These are phyloP conservation scores for Bungarus multicinctus DNA, from an alignment of 2,113 vertebrate species.

Conservation along the genomic window DNA sequence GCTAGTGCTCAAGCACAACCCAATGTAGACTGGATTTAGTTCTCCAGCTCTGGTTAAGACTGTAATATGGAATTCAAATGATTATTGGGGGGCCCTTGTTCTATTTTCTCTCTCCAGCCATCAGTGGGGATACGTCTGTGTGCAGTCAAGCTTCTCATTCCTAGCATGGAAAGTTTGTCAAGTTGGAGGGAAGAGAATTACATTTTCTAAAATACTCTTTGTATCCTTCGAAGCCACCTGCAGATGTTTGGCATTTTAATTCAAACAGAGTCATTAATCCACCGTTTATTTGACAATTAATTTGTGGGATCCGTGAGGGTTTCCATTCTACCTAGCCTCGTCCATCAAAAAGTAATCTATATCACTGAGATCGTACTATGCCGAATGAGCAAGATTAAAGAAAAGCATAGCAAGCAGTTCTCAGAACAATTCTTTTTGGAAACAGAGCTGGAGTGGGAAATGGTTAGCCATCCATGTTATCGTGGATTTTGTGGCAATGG, in stretches of 20 bases:
- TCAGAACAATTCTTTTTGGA: not conserved
- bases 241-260: not conserved
- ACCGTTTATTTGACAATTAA: not conserved
- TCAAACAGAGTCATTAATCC: not conserved
- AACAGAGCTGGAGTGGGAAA: not conserved
- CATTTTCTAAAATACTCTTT: not conserved
- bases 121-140: not conserved
- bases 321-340: not conserved
- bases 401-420: not conserved
- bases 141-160: not conserved
- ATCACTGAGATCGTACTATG: not conserved
- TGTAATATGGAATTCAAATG: not conserved
- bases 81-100: not conserved
- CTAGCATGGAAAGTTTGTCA: not conserved
- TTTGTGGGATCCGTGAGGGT: not conserved
- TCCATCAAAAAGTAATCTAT: not conserved
- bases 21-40: not conserved
- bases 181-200: not conserved
- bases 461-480: not conserved
- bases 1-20: not conserved
- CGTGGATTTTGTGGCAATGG: not conserved
- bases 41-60: not conserved
- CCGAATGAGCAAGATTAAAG: not conserved
- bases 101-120: not conserved
- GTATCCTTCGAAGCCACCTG: not conserved